Base-by-base conservation (phyloP, 2,113 vertebrate genomes). In the Rhabdomys dilectus region DNA sequence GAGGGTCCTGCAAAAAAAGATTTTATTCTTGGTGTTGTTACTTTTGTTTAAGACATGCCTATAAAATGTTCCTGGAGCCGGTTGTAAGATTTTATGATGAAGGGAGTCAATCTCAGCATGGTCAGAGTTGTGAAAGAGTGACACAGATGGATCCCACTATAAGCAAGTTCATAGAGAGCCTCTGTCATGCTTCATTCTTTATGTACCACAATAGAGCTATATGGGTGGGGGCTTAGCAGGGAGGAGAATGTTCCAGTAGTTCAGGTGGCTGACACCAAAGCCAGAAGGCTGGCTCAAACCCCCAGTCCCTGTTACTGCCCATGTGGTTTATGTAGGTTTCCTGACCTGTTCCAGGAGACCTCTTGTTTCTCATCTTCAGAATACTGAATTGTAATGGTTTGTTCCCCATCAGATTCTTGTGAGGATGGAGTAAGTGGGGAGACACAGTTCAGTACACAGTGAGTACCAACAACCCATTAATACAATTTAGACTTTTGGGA, bases 1-100 rank as follows among this genome's bases (percentile, higher is more conserved):
- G 51, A 86, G 53, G 11, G 6, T 53, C 95, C 22, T 58, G 64
- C 5, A 53, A 62, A 87, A 87, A 39, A 34, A 82, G 72, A 45
- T 78, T 86, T 78, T 81, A 76, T 66, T 56, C 51, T 86, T 48
- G 17, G 36, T 70, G 60, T 78, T 94, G 22, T 88, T 85, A 56
- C 29, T 94, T 94, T 87, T 88, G 36, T 70, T 90, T 36, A 89
- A 97, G 92, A 36, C n/a, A 12, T 72, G 66, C 11, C 48, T 78
- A 4, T 77, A 87, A 85, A 70, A 45, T 48, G 21, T 94, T 24
- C 88, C 84, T 36, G 58, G 95, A 45, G 39, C 5, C 68, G 75
- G 73, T 39, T 82, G 16, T 88, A 60, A 81, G 93, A 51, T 76
- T 72, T 58, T 70, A 48, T 51, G 64, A 5, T 93, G 58, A 45